Conservation (phyloP, 2,888 invertebrate species). For the Pteria penguin region DNA sequence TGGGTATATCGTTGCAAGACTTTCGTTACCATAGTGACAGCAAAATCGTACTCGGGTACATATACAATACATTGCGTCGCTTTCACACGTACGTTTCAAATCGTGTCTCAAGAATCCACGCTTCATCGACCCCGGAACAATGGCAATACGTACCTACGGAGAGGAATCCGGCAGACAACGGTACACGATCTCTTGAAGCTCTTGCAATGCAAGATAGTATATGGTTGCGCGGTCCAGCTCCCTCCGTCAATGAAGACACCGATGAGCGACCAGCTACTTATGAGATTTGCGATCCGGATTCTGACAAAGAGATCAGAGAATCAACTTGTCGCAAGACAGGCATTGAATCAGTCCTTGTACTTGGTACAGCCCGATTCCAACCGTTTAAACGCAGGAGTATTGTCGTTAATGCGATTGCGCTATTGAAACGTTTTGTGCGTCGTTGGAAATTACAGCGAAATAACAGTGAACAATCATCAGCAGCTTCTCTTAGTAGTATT, state of each 20-base stretch:
- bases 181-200: constrained; percentile 33
- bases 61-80: constrained; percentile 42
- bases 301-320: neutral
- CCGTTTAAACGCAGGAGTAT: constrained; percentile 41
- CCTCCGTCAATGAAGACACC: too few relatives aligned
- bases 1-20: constrained; percentile 18
- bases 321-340: neutral
- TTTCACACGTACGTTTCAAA: constrained; percentile 53
- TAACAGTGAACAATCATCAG: too few relatives aligned
- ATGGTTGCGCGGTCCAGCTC: too few relatives aligned
- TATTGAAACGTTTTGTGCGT: neutral
- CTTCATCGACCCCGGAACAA: constrained; percentile 27
- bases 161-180: constrained; percentile 46
- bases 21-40: constrained; percentile 49
- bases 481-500: too few relatives aligned
- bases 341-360: neutral
- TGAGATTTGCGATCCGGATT: neutral
- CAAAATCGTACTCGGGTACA: constrained; percentile 49
- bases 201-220: constrained; percentile 9
- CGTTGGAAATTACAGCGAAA: too few relatives aligned
- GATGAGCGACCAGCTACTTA: too few relatives aligned
- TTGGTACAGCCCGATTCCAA: constrained; percentile 41
- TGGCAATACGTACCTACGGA: constrained; percentile 47
- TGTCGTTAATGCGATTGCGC: constrained; percentile 24
- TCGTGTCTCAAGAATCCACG: constrained; percentile 35